A percentile compares a stretch with the other conserved stretches of the same genome.
Conservation (phyloP, 2,888 invertebrate species). For the Hypomecis atomaria region DNA sequence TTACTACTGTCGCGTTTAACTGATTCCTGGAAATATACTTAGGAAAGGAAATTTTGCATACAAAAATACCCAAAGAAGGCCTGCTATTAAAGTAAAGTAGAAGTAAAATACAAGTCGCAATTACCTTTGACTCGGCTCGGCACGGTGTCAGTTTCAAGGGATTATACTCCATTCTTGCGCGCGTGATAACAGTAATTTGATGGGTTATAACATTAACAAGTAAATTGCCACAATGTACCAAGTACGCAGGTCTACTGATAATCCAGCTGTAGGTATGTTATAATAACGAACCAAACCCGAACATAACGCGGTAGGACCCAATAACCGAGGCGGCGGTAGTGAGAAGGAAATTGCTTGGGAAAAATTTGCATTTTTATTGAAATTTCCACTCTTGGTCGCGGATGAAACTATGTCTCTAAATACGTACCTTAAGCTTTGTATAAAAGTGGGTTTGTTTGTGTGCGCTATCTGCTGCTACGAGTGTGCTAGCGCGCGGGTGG, state of each 20-base stretch:
- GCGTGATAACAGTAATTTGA: slow-evolving; percentile 65
- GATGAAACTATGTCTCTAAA: slow-evolving; percentile 79
- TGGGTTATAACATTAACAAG: slow-evolving; percentile 66
- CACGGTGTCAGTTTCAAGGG: slow-evolving; percentile 57
- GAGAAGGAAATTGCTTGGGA: slow-evolving; percentile 75
- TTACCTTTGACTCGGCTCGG: slow-evolving; percentile 54
- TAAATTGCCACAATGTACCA: slow-evolving; percentile 58
- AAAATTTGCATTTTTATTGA: slow-evolving; percentile 84
- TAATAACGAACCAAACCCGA: slow-evolving; percentile 63
- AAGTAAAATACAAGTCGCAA: slow-evolving; percentile 48
- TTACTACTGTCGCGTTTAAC: slow-evolving; percentile 5
- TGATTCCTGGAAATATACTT: slow-evolving; percentile 2
- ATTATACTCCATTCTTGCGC: slow-evolving; percentile 60
- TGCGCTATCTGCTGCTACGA: slow-evolving; percentile 48
- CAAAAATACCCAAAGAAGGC: slow-evolving; percentile 40
- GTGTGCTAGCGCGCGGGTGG: slow-evolving; percentile 52
- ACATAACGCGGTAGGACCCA: slow-evolving; percentile 74
- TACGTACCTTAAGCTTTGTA: slow-evolving; percentile 75
- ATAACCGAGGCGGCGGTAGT: slow-evolving; percentile 69
- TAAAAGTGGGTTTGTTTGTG: slow-evolving; percentile 57
- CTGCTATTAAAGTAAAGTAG: slow-evolving; percentile 40
- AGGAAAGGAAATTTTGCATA: slow-evolving; percentile 33
- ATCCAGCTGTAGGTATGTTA: slow-evolving; percentile 57
- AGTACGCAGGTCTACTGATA: slow-evolving; percentile 46
- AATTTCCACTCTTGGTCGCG: slow-evolving; percentile 78